Percentiles rank a stretch among this genome's conserved stretches.
phyloP scores from a whole-genome alignment of 2,113 vertebrate species.

The Solea senegalensis region DNA sequence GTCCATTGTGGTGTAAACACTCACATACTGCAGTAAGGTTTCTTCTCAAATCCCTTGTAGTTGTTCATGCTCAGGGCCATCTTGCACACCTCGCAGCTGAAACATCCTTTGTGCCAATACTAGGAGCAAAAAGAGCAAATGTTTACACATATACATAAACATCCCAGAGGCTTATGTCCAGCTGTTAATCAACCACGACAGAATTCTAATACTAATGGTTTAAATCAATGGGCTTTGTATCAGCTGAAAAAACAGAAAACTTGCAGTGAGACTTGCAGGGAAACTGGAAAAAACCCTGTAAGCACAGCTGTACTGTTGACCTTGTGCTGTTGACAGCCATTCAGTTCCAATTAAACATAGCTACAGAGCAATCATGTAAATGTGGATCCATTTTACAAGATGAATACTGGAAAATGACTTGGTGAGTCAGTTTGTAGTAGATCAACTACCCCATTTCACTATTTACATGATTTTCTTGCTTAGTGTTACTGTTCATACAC shows the following conservation, averaged over 20 bases:
- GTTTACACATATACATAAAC: background rate
- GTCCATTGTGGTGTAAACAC: slow-evolving; percentile 65
- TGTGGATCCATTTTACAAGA: background rate
- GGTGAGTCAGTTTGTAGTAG: too few relatives aligned
- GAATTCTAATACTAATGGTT: background rate
- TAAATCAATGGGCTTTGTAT: background rate
- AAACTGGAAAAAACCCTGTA: slow-evolving; percentile 6
- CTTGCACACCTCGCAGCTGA: slow-evolving; percentile 98
- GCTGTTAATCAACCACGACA: background rate
- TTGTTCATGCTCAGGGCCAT: slow-evolving; percentile 99
- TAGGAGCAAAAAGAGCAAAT: slow-evolving; percentile 47
- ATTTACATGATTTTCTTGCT: too few relatives aligned
- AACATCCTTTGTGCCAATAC: slow-evolving; percentile 99
- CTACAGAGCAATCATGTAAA: background rate
- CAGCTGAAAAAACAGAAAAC: background rate
- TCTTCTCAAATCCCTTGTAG: slow-evolving; percentile 99
- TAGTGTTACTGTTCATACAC: too few relatives aligned
- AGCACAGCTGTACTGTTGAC: slow-evolving; percentile 16
- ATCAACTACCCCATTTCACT: too few relatives aligned
- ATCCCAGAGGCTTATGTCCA: background rate
- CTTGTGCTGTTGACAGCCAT: slow-evolving; percentile 6
- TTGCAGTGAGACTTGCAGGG: background rate
- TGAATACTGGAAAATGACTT: too few relatives aligned
- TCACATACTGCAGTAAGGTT: slow-evolving; percentile 97
- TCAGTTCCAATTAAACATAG: background rate